These are phyloP conservation scores for Rhamphomyia laevipes DNA, from an alignment of 2,888 invertebrate genomes.

Conservation along the genomic window DNA sequence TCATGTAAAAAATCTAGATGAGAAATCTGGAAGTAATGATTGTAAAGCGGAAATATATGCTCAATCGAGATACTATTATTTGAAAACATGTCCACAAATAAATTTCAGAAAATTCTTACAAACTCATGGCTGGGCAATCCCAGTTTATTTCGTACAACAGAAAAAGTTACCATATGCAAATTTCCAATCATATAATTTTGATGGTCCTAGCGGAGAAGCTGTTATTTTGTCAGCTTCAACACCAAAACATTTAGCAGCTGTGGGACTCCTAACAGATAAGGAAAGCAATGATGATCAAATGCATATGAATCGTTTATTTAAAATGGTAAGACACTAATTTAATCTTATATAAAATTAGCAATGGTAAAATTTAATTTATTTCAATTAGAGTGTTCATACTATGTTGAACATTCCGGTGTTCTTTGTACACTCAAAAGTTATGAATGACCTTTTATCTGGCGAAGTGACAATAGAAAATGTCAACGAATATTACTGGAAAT, in stretches of 20 bases:
- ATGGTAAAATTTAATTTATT: background rate
- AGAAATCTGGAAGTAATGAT: constrained; percentile 20
- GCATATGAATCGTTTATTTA: constrained; percentile 13
- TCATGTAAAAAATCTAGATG: background rate
- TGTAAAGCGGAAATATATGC: constrained; percentile 33
- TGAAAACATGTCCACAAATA: constrained; percentile 32
- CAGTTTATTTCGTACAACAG: constrained; percentile 28
- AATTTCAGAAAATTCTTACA: constrained; percentile 32
- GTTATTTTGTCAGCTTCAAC: constrained; percentile 31
- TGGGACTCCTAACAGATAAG: constrained; percentile 17
- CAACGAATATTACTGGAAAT: constrained; percentile 55
- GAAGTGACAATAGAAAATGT: constrained; percentile 45
- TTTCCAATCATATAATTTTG: constrained; percentile 30
- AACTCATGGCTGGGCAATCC: constrained; percentile 29
- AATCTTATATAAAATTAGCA: background rate
- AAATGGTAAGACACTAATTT: constrained; percentile 8
- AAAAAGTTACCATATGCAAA: constrained; percentile 31
- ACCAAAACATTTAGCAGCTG: constrained; percentile 27
- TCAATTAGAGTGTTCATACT: constrained; percentile 49
- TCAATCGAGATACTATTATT: constrained; percentile 28
- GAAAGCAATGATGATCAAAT: constrained; percentile 3
- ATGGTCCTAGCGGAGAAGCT: constrained; percentile 32
- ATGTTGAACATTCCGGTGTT: constrained; percentile 58
- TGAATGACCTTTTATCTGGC: constrained; percentile 55
- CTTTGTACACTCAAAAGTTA: constrained; percentile 56